Evolutionary conservation across 2,797 vertebrate species (phyloP).

Genomic region (Dicrostonyx torquatus): DNA sequence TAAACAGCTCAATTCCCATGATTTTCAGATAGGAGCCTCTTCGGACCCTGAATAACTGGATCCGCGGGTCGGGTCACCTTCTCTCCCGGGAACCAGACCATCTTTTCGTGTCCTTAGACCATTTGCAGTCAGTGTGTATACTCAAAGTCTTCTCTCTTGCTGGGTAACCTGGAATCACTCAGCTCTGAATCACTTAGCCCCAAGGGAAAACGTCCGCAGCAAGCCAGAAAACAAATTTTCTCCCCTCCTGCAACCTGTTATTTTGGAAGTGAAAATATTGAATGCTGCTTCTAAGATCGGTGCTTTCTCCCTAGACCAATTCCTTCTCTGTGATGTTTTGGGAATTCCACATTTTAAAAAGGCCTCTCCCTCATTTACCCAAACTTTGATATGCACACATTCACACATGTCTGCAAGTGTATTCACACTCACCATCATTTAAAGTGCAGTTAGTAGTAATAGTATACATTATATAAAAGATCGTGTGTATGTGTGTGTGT

Average conservation of each 20-base stretch:
- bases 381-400: not conserved
- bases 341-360: conserved; percentile 12
- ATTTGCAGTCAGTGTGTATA: not conserved
- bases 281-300: not conserved
- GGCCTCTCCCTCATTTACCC: not conserved
- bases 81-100: not conserved
- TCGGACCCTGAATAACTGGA: too few relatives aligned
- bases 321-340: not conserved
- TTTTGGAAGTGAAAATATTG: conserved; percentile 22
- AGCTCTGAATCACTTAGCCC: not conserved
- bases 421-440: not conserved
- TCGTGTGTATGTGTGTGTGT: not conserved
- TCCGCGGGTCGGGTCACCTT: too few relatives aligned
- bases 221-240: conserved; percentile 26
- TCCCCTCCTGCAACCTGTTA: not conserved
- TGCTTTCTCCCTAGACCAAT: not conserved
- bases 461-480: not conserved
- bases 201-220: not conserved
- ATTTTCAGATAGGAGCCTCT: too few relatives aligned
- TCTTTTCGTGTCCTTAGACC: not conserved
- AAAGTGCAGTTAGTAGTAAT: conserved; percentile 19
- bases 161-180: not conserved
- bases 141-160: not conserved
- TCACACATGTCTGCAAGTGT: not conserved
- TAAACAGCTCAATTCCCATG: not conserved